Evolutionary conservation across 2,888 invertebrate species (phyloP).

Genomic region (Rhingia rostrata): DNA sequence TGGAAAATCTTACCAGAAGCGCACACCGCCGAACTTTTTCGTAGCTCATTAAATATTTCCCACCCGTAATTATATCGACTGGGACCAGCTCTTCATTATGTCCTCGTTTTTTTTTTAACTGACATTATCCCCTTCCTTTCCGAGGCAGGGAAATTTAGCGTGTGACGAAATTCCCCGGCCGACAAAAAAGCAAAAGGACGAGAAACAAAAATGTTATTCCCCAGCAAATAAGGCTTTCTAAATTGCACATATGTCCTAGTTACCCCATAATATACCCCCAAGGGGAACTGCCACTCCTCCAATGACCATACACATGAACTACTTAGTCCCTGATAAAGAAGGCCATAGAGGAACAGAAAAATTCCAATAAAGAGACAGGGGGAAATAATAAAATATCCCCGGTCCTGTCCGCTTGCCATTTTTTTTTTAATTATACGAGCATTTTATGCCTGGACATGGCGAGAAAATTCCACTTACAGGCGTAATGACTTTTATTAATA

Average conservation of each 20-base stretch:
- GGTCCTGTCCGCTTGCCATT: conserved; percentile 42
- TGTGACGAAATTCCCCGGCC: background rate
- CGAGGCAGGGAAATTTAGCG: too few species aligned
- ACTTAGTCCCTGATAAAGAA: conserved; percentile 14
- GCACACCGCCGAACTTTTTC: conserved; percentile 21
- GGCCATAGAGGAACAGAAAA: conserved; percentile 4
- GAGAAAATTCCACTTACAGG: conserved; percentile 73
- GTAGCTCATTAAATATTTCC: conserved; percentile 57
- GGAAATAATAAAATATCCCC: conserved; percentile 64
- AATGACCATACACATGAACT: background rate
- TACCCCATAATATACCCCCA: conserved; percentile 4
- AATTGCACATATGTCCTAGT: conserved; percentile 60
- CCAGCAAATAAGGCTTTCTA: conserved; percentile 5
- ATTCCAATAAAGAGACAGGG: conserved; percentile 5
- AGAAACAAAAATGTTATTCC: background rate
- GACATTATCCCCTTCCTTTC: background rate
- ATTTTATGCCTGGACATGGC: conserved; percentile 70
- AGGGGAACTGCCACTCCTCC: background rate
- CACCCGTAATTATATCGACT: conserved; percentile 57
- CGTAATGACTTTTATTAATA: conserved; percentile 74
- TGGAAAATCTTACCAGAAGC: conserved; percentile 41
- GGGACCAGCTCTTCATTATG: conserved; percentile 61
- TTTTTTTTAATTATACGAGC: conserved; percentile 66
- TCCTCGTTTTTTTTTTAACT: background rate
- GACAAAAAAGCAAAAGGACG: conserved; percentile 8